Evolutionary conservation across 2,888 invertebrate species (phyloP).

Genomic region (Mesoligia furuncula): DNA sequence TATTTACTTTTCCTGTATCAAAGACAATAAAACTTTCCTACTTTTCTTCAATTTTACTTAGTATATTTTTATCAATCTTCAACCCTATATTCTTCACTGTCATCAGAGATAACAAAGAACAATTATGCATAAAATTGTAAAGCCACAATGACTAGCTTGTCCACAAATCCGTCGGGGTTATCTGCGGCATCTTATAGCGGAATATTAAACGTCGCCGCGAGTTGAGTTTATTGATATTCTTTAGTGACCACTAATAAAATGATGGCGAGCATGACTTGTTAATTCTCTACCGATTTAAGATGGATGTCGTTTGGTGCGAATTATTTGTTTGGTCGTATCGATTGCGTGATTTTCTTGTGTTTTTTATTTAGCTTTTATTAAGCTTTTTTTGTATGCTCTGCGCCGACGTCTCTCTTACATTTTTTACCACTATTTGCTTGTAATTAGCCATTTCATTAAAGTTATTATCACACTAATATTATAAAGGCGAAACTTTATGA

Average conservation of each 20-base stretch:
- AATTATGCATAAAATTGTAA: constrained; percentile 47
- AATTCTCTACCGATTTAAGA: constrained; percentile 57
- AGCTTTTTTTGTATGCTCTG: too few relatives aligned
- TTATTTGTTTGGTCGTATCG: constrained; percentile 1
- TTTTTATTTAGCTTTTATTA: too few relatives aligned
- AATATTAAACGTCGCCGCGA: constrained; percentile 73
- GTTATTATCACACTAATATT: too few relatives aligned
- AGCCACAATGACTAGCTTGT: constrained; percentile 51
- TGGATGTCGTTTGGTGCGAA: constrained; percentile 8
- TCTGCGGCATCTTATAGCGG: constrained; percentile 71
- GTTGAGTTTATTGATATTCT: constrained; percentile 70
- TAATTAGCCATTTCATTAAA: too few relatives aligned
- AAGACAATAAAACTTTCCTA: not conserved
- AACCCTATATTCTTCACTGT: not conserved
- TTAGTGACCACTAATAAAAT: constrained; percentile 63
- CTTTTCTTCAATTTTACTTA: not conserved
- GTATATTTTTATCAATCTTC: not conserved
- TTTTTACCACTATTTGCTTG: not conserved
- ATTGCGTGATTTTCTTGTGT: not conserved
- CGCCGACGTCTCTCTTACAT: too few relatives aligned
- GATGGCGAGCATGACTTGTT: constrained; percentile 57
- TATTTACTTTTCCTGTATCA: not conserved
- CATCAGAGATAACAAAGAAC: constrained; percentile 44
- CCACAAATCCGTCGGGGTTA: constrained; percentile 74
- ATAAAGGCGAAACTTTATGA: too few relatives aligned